Percentiles rank a stretch among this genome's conserved stretches.
These are phyloP conservation scores for Anoncus sp. DNA, from an alignment of 2,888 invertebrate genomes.

Conservation along the genomic window DNA sequence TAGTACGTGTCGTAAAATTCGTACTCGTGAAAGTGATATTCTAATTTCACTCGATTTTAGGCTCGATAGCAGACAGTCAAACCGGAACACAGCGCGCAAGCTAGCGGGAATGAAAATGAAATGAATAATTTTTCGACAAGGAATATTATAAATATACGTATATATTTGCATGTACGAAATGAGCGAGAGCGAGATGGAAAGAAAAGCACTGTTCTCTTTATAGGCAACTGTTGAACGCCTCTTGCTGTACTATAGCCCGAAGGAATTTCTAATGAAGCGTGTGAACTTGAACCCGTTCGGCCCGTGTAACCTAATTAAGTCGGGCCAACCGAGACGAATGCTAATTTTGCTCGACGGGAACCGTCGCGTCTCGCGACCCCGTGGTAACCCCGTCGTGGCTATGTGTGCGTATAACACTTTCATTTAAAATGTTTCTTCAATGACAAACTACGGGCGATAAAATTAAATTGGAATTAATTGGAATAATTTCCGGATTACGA, in stretches of 20 bases:
- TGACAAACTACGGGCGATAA: conserved; percentile 27
- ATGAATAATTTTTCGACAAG: conserved; percentile 36
- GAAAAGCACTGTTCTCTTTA: conserved; percentile 22
- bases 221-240: conserved; percentile 42
- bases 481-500: conserved; percentile 34
- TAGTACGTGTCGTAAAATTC: conserved; percentile 10
- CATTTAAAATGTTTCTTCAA: conserved; percentile 6
- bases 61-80: conserved; percentile 28
- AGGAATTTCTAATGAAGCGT: conserved; percentile 81
- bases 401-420: background rate
- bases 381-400: conserved; percentile 41
- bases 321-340: conserved; percentile 73
- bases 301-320: conserved; percentile 80
- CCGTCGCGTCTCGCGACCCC: conserved; percentile 26
- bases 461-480: conserved; percentile 44
- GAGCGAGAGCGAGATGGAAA: conserved; percentile 49
- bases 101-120: conserved; percentile 44
- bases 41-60: conserved; percentile 49
- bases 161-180: conserved; percentile 15
- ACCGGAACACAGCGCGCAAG: conserved; percentile 42
- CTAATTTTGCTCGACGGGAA: conserved; percentile 79
- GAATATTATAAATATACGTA: conserved; percentile 20
- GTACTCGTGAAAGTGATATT: conserved; percentile 52
- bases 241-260: conserved; percentile 63
- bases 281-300: conserved; percentile 80